phyloP scores from a whole-genome alignment of 2,888 invertebrate species.

The Magallana nippona region DNA sequence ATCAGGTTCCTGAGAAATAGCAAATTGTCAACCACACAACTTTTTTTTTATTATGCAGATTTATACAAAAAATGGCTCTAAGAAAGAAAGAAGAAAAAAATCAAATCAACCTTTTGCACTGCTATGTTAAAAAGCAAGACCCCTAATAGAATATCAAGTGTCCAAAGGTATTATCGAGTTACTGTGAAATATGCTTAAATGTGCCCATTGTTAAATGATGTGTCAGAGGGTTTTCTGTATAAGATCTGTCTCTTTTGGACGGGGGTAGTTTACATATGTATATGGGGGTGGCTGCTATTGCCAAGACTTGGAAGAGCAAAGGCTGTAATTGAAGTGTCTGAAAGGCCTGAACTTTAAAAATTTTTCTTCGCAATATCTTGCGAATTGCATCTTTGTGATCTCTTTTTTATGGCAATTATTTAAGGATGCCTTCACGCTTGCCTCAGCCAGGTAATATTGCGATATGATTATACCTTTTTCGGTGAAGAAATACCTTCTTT shows the following conservation, averaged over 20 bases:
- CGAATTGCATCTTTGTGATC: background rate
- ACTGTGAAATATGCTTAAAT: constrained; percentile 1
- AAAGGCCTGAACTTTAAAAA: too few relatives aligned
- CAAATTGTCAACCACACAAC: background rate
- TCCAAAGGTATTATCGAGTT: constrained; percentile 6
- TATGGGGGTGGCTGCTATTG: background rate
- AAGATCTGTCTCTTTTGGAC: background rate
- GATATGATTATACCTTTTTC: background rate
- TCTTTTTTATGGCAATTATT: background rate
- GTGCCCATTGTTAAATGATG: constrained; percentile 27
- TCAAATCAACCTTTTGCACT: constrained; percentile 5
- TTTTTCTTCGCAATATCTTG: background rate
- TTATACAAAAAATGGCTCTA: background rate
- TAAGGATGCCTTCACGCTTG: constrained; percentile 16
- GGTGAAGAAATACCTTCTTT: background rate
- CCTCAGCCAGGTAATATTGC: background rate
- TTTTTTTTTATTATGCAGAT: background rate
- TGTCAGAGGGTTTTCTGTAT: constrained; percentile 8
- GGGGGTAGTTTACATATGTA: background rate
- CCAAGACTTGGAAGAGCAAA: background rate
- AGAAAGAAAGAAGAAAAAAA: background rate
- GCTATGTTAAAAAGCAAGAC: background rate
- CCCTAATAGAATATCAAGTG: background rate
- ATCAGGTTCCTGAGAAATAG: background rate
- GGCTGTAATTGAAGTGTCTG: background rate